phyloP scores from a whole-genome alignment of 2,113 vertebrate species.

The Sinocyclocheilus rhinocerous region DNA sequence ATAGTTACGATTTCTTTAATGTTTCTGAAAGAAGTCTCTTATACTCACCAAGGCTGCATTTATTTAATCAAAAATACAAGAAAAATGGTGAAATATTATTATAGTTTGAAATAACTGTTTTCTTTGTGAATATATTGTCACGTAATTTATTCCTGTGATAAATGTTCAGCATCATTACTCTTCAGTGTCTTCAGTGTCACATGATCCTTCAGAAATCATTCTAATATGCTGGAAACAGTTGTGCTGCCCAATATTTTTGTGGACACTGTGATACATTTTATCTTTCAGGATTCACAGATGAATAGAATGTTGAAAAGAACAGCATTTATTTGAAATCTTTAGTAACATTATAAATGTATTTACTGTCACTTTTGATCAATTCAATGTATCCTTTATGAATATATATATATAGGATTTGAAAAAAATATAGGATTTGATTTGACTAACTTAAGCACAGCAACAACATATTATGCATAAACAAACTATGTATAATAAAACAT shows the following conservation, averaged over 20 bases:
- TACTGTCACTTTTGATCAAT: no score
- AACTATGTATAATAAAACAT: no score
- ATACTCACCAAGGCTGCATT: not conserved
- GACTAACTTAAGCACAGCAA: no score
- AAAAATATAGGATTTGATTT: no score
- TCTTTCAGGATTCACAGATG: not conserved
- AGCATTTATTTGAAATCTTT: no score
- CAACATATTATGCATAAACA: no score
- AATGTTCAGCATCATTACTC: not conserved
- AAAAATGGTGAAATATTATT: not conserved
- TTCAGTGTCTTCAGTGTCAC: not conserved
- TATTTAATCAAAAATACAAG: not conserved
- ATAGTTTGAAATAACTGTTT: not conserved
- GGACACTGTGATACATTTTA: not conserved
- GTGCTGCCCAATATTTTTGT: not conserved
- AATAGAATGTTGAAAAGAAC: no score
- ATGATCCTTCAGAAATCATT: not conserved
- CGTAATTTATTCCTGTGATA: not conserved
- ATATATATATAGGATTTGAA: no score
- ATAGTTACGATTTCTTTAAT: not conserved
- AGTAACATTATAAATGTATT: no score
- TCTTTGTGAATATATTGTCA: not conserved
- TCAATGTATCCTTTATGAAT: no score
- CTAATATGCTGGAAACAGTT: not conserved
- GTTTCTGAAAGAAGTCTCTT: not conserved